Conservation (phyloP, 2,113 vertebrate species). For the Smithornis capensis region DNA sequence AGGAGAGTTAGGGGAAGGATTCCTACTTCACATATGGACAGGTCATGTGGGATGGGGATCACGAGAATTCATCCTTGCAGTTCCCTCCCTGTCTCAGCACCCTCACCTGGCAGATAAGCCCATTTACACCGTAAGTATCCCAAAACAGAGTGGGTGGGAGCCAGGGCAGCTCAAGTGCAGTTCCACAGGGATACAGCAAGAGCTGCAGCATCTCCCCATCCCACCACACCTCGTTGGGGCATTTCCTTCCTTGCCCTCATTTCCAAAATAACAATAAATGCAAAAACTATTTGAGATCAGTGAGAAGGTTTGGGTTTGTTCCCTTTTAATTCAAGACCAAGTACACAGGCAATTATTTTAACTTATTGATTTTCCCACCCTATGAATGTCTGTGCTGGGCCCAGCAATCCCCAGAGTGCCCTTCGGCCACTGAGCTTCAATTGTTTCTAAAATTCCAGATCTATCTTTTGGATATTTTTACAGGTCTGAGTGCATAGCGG, state of each 20-base stretch:
- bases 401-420: fast-evolving
- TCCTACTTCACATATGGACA: fast-evolving
- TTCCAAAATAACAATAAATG: not conserved
- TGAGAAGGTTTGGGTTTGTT: not conserved
- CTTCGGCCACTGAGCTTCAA: not conserved
- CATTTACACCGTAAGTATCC: not conserved
- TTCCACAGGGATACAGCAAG: not conserved
- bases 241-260: not conserved
- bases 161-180: not conserved
- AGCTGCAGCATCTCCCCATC: not conserved
- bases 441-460: constrained; percentile 23
- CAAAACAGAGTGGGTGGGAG: not conserved
- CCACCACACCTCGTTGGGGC: fast-evolving
- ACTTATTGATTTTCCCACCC: not conserved
- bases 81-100: not conserved
- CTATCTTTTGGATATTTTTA: constrained; percentile 32
- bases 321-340: not conserved
- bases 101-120: not conserved
- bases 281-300: not conserved
- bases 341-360: not conserved
- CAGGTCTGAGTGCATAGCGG: not conserved
- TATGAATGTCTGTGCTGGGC: not conserved
- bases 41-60: not conserved
- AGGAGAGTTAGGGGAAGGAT: not conserved
- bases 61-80: not conserved